Evolutionary conservation across 2,888 invertebrate genomes (phyloP).

Genomic region (Scaptomyza polygonia): DNA sequence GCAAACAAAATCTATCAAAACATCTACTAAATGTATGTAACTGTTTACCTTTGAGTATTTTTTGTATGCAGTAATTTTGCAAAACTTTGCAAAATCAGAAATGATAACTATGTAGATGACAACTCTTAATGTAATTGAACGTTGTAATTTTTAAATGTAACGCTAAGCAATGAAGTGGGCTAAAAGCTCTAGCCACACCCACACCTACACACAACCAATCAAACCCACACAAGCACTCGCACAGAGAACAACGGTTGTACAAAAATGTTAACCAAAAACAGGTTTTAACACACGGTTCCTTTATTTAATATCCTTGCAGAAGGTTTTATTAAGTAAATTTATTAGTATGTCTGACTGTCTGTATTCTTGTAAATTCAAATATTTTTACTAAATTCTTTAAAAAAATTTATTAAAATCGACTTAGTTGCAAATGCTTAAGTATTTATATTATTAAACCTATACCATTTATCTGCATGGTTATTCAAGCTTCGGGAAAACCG

Average conservation of each 20-base stretch:
- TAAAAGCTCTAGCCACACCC: conserved; percentile 18
- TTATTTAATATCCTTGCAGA: conserved; percentile 15
- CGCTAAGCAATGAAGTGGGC: conserved; percentile 65
- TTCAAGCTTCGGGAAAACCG: not conserved
- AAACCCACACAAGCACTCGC: conserved; percentile 17
- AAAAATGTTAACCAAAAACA: conserved; percentile 40
- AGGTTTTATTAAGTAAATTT: not conserved
- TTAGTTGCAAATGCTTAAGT: too few relatives aligned
- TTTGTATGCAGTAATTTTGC: conserved; percentile 70
- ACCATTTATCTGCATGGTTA: not conserved
- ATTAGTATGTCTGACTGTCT: not conserved
- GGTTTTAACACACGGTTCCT: conserved; percentile 70
- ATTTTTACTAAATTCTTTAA: not conserved
- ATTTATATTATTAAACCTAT: too few relatives aligned
- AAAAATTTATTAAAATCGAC: not conserved
- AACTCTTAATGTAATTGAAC: conserved; percentile 67
- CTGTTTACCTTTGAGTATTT: conserved; percentile 62
- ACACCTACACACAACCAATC: conserved; percentile 18
- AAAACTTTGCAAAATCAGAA: conserved; percentile 33
- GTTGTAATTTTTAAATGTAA: conserved; percentile 76
- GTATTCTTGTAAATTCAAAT: not conserved
- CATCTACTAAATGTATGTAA: conserved; percentile 35
- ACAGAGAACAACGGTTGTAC: conserved; percentile 64
- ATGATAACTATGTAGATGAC: conserved; percentile 47
- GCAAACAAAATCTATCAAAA: conserved; percentile 15